phyloP scores from a whole-genome alignment of 2,888 invertebrate genomes.

The Nipponacmea schrenckii region DNA sequence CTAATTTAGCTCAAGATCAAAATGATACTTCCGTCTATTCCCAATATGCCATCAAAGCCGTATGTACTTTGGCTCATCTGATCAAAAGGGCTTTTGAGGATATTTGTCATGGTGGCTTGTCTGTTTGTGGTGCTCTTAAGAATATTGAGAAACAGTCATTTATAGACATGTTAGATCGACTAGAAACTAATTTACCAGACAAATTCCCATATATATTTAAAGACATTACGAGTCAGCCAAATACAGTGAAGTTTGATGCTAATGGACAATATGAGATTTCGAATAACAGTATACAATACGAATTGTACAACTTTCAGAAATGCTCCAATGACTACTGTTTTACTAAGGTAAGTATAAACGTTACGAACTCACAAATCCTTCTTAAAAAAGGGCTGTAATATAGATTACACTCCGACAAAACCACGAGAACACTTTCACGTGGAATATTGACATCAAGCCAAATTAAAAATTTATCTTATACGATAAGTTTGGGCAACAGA shows the following conservation, averaged over 20 bases:
- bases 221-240: no score
- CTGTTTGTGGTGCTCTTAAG: neutral
- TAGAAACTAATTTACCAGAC: neutral
- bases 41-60: neutral
- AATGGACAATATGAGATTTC: no score
- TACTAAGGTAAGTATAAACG: neutral
- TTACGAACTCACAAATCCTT: no score
- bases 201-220: neutral
- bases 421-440: no score
- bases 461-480: no score
- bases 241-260: no score
- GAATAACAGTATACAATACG: neutral
- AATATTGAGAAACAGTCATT: neutral
- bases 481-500: no score
- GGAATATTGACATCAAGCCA: no score
- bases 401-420: no score
- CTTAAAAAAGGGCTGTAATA: no score
- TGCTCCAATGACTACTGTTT: neutral
- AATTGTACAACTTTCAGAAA: neutral
- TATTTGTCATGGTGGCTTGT: neutral
- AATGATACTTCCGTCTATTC: neutral
- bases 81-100: neutral
- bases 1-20: neutral
- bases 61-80: neutral
- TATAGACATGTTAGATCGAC: neutral